phyloP scores from a whole-genome alignment of 2,888 invertebrate genomes.

The Miltochrista miniata region DNA sequence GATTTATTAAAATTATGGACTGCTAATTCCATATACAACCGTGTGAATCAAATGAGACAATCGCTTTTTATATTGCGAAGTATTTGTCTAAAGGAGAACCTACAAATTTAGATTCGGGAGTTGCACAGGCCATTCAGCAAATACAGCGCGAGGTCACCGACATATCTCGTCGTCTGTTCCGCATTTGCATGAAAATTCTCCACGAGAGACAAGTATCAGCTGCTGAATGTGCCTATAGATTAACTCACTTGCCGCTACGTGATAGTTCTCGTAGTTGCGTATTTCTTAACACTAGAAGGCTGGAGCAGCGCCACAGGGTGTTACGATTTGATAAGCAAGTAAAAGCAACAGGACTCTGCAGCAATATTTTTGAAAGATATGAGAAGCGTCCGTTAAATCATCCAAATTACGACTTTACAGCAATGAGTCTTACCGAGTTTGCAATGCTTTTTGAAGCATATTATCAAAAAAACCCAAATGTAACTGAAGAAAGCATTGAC shows the following conservation, averaged over 20 bases:
- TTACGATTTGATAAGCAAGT: slow-evolving; percentile 30
- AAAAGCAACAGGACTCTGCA: slow-evolving; percentile 15
- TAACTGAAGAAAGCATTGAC: slow-evolving; percentile 5
- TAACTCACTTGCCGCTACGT: slow-evolving; percentile 16
- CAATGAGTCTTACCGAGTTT: slow-evolving; percentile 31
- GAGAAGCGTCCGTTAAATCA: slow-evolving; percentile 28
- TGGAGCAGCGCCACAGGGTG: slow-evolving; percentile 23
- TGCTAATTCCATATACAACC: slow-evolving; percentile 6
- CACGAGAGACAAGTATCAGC: slow-evolving; percentile 41
- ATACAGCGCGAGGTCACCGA: slow-evolving; percentile 22
- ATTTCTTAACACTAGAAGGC: slow-evolving; percentile 1
- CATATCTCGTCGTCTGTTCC: slow-evolving; percentile 35
- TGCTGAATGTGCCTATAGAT: slow-evolving; percentile 37
- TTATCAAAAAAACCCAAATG: slow-evolving; percentile 14
- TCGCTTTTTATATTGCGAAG: slow-evolving; percentile 25
- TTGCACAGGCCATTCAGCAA: slow-evolving; percentile 11
- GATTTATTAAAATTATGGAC: background rate
- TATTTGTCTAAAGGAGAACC: slow-evolving; percentile 22
- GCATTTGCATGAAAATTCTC: slow-evolving; percentile 40
- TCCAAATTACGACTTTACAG: slow-evolving; percentile 29
- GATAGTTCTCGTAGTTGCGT: slow-evolving; percentile 5
- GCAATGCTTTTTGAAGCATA: slow-evolving; percentile 33
- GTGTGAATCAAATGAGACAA: slow-evolving; percentile 27
- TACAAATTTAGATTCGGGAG: slow-evolving; percentile 19
- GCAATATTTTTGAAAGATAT: slow-evolving; percentile 34